Evolutionary conservation across 1,140 invertebrate species (phyloP).

Genomic region (Pogonomyrmex californicus): DNA sequence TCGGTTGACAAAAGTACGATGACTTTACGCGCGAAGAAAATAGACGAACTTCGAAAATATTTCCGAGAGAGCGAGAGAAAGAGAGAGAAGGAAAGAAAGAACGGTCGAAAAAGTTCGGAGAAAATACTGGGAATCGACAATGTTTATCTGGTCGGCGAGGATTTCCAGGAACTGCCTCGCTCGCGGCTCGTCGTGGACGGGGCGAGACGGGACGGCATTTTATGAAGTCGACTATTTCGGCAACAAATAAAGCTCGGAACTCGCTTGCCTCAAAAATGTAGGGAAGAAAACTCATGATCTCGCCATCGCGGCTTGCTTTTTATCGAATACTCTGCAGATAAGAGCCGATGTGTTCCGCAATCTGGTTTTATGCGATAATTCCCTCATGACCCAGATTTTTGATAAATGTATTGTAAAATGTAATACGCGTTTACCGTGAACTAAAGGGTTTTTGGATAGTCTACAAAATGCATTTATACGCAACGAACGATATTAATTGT

Average conservation of each 20-base stretch:
- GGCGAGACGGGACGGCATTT: background rate
- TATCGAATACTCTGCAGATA: conserved; percentile 31
- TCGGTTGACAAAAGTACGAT: background rate
- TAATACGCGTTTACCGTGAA: background rate
- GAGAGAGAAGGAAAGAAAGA: no score
- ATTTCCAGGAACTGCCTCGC: background rate
- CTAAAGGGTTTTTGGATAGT: conserved; percentile 6
- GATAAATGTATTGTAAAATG: conserved; percentile 26
- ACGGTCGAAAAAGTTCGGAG: conserved; percentile 14
- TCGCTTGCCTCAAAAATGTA: background rate
- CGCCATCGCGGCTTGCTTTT: conserved; percentile 3
- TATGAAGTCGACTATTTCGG: conserved; percentile 22
- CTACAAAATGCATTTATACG: conserved; percentile 17
- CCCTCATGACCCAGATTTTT: conserved; percentile 12
- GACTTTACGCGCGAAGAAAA: background rate
- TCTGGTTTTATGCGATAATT: conserved; percentile 14
- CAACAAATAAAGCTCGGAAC: conserved; percentile 17
- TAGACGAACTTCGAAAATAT: background rate
- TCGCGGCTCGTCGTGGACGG: background rate
- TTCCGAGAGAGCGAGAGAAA: background rate
- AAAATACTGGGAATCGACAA: conserved; percentile 22
- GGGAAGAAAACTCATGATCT: background rate
- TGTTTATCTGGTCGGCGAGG: conserved; percentile 9
- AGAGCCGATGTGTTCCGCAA: background rate
- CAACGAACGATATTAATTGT: background rate